Base-by-base conservation (phyloP, 1,140 invertebrate species). In the Zaprionus ghesquierei region DNA sequence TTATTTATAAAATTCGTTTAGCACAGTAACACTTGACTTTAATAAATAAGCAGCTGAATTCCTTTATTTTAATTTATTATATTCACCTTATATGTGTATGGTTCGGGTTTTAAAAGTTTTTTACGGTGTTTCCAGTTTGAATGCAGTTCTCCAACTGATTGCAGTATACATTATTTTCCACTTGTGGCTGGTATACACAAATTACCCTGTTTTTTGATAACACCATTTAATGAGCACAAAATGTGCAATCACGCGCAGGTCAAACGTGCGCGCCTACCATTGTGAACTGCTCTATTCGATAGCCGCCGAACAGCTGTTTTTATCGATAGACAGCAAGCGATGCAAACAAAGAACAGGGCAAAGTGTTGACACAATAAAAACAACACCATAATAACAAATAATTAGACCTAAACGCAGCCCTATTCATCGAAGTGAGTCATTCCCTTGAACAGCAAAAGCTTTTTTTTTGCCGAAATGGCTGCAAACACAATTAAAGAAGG, bases 401-500 rank as follows among this genome's bases (percentile, higher is more conserved):
- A 60, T 51, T 66, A 63, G 38, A 53, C 29, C 33, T 27, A 29
- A 60, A 41, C 8, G 15, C 5, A 25, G 49, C 44, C 51, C 33
- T 54, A n/a, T 44, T 38, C 12, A 60, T 20, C 50, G 12, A 12
- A 55, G 58, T 68, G 64, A 69, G 15, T 74, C 64, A 69, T 51
- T 25, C 13, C 18, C 6, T 22, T 35, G 15, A 72, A 53, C 23
- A 10, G 0, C 18, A 27, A 51, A 56, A 62, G 51, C 58, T 50
- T 50, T 61, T n/a, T 27, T 18, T 29, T 20, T 41, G 25, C 25
- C 59, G 33, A 6, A 29, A 75, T 70, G 72, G 50, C 72, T 4
- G 46, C 60, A 20, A 58, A 55, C 27, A 62, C 27, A 62, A 2
- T 29, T 12, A 79, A 89, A 75, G 79, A 89, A 5, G 69, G 50